A percentile compares a stretch with the other conserved stretches of the same genome.
These are phyloP conservation scores for Pentamera pediparva DNA, from an alignment of 53 echinoderm and acorn worm species.

Conservation along the genomic window DNA sequence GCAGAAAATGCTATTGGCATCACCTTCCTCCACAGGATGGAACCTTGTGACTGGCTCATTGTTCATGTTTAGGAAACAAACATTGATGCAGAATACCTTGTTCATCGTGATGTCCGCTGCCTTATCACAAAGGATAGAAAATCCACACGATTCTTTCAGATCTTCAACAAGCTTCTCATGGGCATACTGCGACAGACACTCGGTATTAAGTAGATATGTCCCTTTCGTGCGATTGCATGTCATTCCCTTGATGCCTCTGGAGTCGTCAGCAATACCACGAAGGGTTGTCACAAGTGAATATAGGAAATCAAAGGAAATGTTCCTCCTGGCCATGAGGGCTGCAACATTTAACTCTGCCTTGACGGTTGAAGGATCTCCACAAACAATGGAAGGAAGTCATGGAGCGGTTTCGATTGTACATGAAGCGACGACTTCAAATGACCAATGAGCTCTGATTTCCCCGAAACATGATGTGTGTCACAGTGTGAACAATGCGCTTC, in stretches of 20 bases:
- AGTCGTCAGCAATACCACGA: conserved; percentile 4
- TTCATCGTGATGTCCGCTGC: conserved; percentile 25
- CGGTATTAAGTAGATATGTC: conserved; percentile 8
- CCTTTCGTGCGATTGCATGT: conserved; percentile 18
- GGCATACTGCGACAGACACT: conserved; percentile 19
- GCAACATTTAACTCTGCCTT: conserved; percentile 18
- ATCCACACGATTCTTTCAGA: conserved; percentile 13
- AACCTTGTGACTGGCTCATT: conserved; percentile 10
- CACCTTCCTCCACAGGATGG: conserved; percentile 1
- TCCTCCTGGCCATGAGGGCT: conserved; percentile 17
- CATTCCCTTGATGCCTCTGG: conserved; percentile 4
- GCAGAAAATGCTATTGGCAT: background rate
- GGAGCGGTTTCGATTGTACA: too few relatives aligned
- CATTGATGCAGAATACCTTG: conserved; percentile 13
- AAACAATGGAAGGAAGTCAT: too few relatives aligned
- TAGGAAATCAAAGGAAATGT: conserved; percentile 5
- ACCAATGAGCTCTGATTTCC: conserved; percentile 25
- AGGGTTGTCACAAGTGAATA: conserved; percentile 12
- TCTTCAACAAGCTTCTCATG: conserved; percentile 22
- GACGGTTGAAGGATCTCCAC: background rate
- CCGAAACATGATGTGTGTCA: background rate
- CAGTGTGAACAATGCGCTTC: conserved; percentile 25
- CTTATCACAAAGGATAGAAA: conserved; percentile 34
- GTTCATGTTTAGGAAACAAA: conserved; percentile 6
- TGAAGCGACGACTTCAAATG: conserved; percentile 17